Conservation (phyloP, 2,113 vertebrate species). For the Clarias magur region DNA sequence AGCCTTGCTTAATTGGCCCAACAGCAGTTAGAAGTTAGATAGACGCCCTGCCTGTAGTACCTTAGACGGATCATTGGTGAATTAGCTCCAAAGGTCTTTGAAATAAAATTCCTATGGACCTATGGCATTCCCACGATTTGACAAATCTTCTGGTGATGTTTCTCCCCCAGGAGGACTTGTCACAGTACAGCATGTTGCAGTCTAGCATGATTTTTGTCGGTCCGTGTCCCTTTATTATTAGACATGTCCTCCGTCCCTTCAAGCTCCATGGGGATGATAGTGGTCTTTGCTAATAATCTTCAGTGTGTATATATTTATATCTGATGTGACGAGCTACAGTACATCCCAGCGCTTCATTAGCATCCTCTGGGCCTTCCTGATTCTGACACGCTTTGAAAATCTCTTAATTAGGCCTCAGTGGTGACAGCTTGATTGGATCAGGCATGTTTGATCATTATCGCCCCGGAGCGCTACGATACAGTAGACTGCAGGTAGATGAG, state of each 20-base stretch:
- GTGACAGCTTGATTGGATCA: conserved; percentile 19
- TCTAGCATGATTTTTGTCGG: neutral
- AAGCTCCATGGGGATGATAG: neutral
- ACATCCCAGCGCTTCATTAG: neutral
- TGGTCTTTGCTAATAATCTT: neutral
- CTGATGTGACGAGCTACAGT: neutral
- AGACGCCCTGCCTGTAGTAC: neutral
- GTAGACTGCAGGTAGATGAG: conserved; percentile 1
- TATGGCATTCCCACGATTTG: neutral
- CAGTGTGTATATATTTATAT: neutral
- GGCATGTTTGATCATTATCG: neutral
- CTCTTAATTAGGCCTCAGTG: conserved; percentile 3
- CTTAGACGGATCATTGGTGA: neutral
- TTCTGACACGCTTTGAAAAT: neutral
- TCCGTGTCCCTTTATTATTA: neutral
- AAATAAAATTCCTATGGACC: neutral
- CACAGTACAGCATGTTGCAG: neutral
- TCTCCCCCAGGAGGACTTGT: neutral
- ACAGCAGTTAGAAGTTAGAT: neutral
- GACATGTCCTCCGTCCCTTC: neutral
- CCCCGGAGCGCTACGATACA: neutral
- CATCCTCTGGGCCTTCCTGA: neutral
- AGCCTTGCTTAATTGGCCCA: neutral
- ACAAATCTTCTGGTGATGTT: neutral
- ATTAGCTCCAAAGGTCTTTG: neutral